A percentile compares a stretch with the other conserved stretches of the same genome.
phyloP scores from a whole-genome alignment of 1,140 invertebrate species.

The Drosophila pectinifera region DNA sequence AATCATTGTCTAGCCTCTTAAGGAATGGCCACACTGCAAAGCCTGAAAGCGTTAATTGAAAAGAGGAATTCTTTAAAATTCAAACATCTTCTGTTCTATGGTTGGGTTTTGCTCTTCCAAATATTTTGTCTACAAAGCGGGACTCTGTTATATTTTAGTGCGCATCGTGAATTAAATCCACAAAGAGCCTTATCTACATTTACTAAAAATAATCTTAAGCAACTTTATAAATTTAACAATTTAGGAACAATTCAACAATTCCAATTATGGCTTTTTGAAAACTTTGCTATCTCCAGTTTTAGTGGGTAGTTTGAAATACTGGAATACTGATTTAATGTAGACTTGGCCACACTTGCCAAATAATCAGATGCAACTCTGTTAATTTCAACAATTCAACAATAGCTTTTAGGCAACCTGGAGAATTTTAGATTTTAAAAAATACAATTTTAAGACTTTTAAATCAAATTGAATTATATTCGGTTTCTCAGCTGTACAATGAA shows the following conservation, averaged over 20 bases:
- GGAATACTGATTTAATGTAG: too few relatives aligned
- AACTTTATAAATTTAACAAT: not conserved
- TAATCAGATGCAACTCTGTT: too few relatives aligned
- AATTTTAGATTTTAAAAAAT: too few relatives aligned
- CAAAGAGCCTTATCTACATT: not conserved
- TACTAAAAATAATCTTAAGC: not conserved
- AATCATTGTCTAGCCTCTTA: slow-evolving; percentile 12
- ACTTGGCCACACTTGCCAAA: too few relatives aligned
- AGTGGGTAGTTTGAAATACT: not conserved
- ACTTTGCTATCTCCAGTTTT: not conserved
- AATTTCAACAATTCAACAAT: too few relatives aligned
- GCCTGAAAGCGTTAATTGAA: not conserved
- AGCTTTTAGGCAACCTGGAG: too few relatives aligned
- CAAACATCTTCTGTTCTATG: too few relatives aligned
- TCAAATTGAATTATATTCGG: too few relatives aligned
- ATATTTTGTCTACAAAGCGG: too few relatives aligned
- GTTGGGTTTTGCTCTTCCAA: not conserved
- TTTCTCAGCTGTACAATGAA: not conserved
- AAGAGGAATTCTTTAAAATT: not conserved
- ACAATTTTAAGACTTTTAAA: not conserved
- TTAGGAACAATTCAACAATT: not conserved
- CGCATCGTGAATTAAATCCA: not conserved
- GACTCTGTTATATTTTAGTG: too few relatives aligned
- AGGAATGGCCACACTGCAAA: slow-evolving; percentile 19
- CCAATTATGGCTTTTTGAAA: not conserved